Evolutionary conservation across 2,888 invertebrate genomes (phyloP).

Genomic region (Amiota mariae): DNA sequence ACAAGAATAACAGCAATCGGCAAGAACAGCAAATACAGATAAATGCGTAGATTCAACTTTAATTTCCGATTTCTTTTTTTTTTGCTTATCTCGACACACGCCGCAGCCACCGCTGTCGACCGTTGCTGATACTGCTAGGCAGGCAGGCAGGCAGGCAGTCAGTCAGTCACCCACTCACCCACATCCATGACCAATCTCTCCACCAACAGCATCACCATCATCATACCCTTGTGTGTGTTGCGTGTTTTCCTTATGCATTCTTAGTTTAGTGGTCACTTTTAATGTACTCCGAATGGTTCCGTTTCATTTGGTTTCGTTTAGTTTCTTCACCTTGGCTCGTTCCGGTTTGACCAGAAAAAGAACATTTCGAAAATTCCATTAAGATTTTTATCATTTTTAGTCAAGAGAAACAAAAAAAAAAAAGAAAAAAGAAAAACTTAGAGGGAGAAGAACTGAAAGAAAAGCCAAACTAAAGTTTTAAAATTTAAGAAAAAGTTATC

Average conservation of each 20-base stretch:
- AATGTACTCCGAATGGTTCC: slow-evolving; percentile 11
- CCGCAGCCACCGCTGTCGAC: slow-evolving; percentile 10
- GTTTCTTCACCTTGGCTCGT: slow-evolving; percentile 13
- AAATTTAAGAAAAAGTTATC: slow-evolving; percentile 47
- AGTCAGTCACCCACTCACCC: slow-evolving; percentile 25
- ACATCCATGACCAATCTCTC: slow-evolving; percentile 1
- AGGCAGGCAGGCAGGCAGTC: no score
- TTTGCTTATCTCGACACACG: slow-evolving; percentile 56
- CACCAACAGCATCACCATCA: neutral
- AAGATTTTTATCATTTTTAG: slow-evolving; percentile 61
- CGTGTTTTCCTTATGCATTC: neutral
- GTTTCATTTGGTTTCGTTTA: neutral
- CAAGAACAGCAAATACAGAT: slow-evolving; percentile 25
- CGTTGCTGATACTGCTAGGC: slow-evolving; percentile 40
- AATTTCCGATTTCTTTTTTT: slow-evolving; percentile 62
- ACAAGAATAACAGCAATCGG: slow-evolving; percentile 11
- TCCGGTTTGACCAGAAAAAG: slow-evolving; percentile 23
- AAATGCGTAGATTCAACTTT: slow-evolving; percentile 55
- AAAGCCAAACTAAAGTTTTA: slow-evolving; percentile 19
- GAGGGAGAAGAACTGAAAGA: slow-evolving; percentile 24
- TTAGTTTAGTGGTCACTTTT: slow-evolving; percentile 19
- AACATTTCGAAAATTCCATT: slow-evolving; percentile 59
- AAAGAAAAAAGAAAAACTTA: slow-evolving; percentile 23
- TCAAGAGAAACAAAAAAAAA: slow-evolving; percentile 46
- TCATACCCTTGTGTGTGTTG: neutral